Conservation (phyloP, 2,888 invertebrate genomes). For the Catocala fraxini region DNA sequence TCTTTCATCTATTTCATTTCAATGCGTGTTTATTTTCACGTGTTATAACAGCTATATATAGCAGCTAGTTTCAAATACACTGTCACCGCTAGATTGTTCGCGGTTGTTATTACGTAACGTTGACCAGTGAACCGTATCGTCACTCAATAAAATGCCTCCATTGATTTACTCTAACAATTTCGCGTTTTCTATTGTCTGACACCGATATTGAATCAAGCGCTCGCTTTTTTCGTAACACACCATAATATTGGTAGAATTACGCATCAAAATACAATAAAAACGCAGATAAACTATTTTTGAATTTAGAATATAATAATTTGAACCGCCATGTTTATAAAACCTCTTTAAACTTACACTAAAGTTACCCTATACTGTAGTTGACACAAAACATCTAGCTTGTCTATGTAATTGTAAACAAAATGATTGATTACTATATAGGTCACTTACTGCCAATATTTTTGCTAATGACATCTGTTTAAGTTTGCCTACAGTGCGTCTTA, state of each 20-base stretch:
- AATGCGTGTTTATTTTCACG: not conserved
- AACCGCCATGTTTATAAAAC: no score
- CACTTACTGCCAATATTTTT: no score
- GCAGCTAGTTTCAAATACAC: slow-evolving; percentile 6
- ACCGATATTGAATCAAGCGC: slow-evolving; percentile 17
- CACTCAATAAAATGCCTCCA: slow-evolving; percentile 42
- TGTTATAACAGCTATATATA: slow-evolving; percentile 2
- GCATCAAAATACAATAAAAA: not conserved
- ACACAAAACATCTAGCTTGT: no score
- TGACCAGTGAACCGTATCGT: slow-evolving; percentile 40
- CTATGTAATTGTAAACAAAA: no score
- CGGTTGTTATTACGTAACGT: slow-evolving; percentile 42
- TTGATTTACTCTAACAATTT: slow-evolving; percentile 39
- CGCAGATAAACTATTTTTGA: no score
- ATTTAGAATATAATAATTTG: no score
- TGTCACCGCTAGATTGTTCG: slow-evolving; percentile 16
- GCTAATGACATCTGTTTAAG: no score
- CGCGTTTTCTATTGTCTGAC: slow-evolving; percentile 38
- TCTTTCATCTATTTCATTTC: not conserved
- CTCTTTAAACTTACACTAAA: no score
- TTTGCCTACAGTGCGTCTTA: no score
- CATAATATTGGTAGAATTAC: slow-evolving; percentile 4
- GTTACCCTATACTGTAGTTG: no score
- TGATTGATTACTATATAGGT: no score
- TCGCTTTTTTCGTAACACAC: slow-evolving; percentile 20